phyloP scores from a whole-genome alignment of 2,797 vertebrate species.

The Chaunax sp. region DNA sequence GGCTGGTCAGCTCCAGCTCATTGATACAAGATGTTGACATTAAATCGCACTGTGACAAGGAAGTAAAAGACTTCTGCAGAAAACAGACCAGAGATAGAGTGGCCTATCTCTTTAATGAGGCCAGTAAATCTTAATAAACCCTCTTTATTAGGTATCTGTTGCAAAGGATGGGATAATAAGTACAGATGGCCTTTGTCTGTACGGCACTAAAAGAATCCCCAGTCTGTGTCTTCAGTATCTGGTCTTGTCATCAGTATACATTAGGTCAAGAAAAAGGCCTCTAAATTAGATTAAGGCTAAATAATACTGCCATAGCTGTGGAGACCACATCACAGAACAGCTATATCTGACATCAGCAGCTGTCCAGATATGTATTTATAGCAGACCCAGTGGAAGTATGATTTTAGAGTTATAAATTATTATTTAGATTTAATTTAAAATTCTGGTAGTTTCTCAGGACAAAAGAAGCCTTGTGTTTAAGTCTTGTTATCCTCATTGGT shows the following conservation, averaged over 20 bases:
- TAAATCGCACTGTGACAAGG: conserved; percentile 37
- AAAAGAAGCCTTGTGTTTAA: neutral
- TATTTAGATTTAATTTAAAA: too few species aligned
- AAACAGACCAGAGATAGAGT: conserved; percentile 45
- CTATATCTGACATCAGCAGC: conserved; percentile 42
- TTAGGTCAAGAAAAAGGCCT: conserved; percentile 72
- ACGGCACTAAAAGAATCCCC: conserved; percentile 58
- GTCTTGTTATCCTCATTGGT: neutral
- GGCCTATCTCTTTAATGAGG: conserved; percentile 75
- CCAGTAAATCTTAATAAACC: conserved; percentile 78
- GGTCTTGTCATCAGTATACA: conserved; percentile 75
- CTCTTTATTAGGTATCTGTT: conserved; percentile 81
- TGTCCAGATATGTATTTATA: conserved; percentile 19
- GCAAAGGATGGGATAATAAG: conserved; percentile 77
- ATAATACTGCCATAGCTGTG: conserved; percentile 69
- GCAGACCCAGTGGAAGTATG: neutral
- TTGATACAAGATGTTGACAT: conserved; percentile 42
- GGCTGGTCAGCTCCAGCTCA: conserved; percentile 29
- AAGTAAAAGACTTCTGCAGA: conserved; percentile 44
- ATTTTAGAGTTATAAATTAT: conserved; percentile 15
- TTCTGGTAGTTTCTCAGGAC: conserved; percentile 4
- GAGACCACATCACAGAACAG: conserved; percentile 59
- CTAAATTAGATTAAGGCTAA: conserved; percentile 72
- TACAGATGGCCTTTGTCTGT: conserved; percentile 75
- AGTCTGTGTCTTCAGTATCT: conserved; percentile 51